Evolutionary conservation across 23 tunicate genomes (phyloP), one percentile per base, ranked within the genome.

Genomic region (Halocynthia roretzi): DNA sequence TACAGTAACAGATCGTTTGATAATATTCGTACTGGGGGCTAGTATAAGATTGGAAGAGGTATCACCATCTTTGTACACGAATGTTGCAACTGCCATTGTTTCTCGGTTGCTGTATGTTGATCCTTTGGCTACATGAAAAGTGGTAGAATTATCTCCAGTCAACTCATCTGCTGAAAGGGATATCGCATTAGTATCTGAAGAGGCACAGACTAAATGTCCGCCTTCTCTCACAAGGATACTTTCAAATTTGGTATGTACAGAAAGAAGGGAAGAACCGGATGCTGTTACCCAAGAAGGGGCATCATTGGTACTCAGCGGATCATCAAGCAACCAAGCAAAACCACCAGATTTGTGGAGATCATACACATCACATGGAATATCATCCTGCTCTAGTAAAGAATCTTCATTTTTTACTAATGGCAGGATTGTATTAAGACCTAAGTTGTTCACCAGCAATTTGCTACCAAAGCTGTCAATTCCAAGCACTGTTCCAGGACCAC

Each of bases 251-350:
- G 40, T 56, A n/a, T 51, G 67, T 8, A 10, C 44, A 31, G 44
- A 31, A 31, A 31, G 44, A 31, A 31, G 60, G 60, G 80, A 56
- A 7, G 61, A 68, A 31, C 7, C 73, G 5, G 80, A 40, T n/a
- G 61, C 11, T 22, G 20, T 31, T n/a, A 40, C 23, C 80, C 80
- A 76, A 10, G 80, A n/a, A 31, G 80, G 80, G 69, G 80, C 21
- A 52, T 54, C 22, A 21, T 44, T 9, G 51, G 80, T 56, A 52
- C 68, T 23, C 6, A 76, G 52, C 5, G 80, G 80, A 58, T 76
- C 69, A 52, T 55, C 80, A 51, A 76, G 9, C 49, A 76, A 40
- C 80, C 80, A 76, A 17, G 67, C 80, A 18, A 76, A 50, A 56
- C 53, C 80, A 10, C 80, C 80, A 56, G 80, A 76, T 12, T 40